These are phyloP conservation scores for Meandrusa payeni DNA, from an alignment of 2,888 invertebrate genomes.

Conservation along the genomic window DNA sequence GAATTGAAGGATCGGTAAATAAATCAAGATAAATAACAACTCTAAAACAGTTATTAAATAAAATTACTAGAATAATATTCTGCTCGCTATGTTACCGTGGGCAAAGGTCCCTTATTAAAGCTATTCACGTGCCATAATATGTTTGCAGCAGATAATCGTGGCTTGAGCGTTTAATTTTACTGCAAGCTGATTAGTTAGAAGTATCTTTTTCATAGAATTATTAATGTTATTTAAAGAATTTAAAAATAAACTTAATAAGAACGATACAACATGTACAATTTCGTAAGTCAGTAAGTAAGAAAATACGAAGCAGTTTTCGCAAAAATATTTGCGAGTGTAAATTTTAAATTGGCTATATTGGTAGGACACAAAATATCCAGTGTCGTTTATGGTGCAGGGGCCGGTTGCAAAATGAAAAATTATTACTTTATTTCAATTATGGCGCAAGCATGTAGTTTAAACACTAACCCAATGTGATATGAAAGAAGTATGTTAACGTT, in stretches of 20 bases:
- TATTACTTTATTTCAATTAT: slow-evolving; percentile 5
- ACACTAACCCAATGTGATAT: too few species aligned
- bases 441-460: too few species aligned
- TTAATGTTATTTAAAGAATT: slow-evolving; percentile 1
- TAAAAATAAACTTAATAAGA: neutral
- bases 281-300: slow-evolving; percentile 2
- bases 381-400: neutral
- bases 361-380: neutral
- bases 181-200: slow-evolving; percentile 10
- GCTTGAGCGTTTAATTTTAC: slow-evolving; percentile 11
- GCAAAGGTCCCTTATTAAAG: slow-evolving; percentile 24
- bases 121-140: slow-evolving; percentile 22
- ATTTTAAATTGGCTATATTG: neutral
- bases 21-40: slow-evolving; percentile 19
- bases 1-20: too few species aligned
- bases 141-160: slow-evolving; percentile 14
- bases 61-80: slow-evolving; percentile 17
- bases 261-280: neutral
- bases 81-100: slow-evolving; percentile 6
- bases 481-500: too few species aligned
- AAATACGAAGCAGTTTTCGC: neutral
- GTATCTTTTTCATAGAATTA: slow-evolving; percentile 4
- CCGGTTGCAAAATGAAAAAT: slow-evolving; percentile 1
- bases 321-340: neutral
- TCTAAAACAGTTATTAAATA: slow-evolving; percentile 23